phyloP scores from a whole-genome alignment of 2,113 vertebrate species.

The Phalacrocorax carbo region DNA sequence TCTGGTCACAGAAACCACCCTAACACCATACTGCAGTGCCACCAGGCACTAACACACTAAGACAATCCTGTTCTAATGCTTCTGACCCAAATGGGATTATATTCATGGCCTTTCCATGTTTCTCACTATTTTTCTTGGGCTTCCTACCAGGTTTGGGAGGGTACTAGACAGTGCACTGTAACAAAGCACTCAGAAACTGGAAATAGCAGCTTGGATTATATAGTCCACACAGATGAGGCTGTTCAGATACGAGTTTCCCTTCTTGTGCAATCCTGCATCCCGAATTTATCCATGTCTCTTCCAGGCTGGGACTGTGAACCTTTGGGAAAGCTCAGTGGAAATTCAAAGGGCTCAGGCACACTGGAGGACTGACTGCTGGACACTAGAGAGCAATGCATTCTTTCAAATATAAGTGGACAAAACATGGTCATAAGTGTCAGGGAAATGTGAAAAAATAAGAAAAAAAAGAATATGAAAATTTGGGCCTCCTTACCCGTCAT shows the following conservation, averaged over 20 bases:
- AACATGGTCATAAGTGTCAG: not conserved
- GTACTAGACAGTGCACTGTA: not conserved
- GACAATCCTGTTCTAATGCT: not conserved
- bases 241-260: not conserved
- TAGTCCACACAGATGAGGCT: not conserved
- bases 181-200: not conserved
- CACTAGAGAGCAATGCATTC: not conserved
- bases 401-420: slow-evolving; percentile 1
- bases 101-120: not conserved
- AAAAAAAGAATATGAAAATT: slow-evolving; percentile 6
- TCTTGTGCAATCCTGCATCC: not conserved
- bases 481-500: slow-evolving; percentile 59
- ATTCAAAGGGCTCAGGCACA: not conserved
- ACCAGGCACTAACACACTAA: not conserved
- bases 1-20: not conserved
- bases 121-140: not conserved
- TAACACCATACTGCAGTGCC: not conserved
- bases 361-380: not conserved
- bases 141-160: not conserved
- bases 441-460: not conserved
- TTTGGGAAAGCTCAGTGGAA: not conserved
- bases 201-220: not conserved
- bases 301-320: not conserved
- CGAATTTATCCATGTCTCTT: not conserved
- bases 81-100: not conserved